A percentile compares a stretch with the other conserved stretches of the same genome.
These are phyloP conservation scores for Acanthis flammea DNA, from an alignment of 2,797 vertebrate genomes.

Conservation along the genomic window DNA sequence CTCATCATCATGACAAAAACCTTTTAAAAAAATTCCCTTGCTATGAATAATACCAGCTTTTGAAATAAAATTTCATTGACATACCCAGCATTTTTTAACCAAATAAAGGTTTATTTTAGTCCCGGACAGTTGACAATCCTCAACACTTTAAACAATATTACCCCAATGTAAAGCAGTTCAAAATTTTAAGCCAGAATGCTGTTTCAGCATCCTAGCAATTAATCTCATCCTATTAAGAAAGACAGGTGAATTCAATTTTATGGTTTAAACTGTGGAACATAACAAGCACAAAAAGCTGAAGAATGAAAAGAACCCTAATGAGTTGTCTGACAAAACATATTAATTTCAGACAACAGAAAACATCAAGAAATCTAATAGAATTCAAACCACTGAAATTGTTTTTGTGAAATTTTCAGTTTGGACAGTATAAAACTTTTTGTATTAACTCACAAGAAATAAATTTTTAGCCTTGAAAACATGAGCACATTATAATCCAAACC, in stretches of 20 bases:
- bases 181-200: background rate
- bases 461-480: background rate
- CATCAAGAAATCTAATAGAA: background rate
- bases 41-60: background rate
- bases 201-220: background rate
- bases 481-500: background rate
- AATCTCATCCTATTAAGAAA: background rate
- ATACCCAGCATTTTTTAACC: background rate
- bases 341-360: background rate
- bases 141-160: background rate
- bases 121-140: background rate
- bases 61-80: background rate
- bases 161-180: background rate
- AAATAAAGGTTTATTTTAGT: background rate
- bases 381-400: background rate
- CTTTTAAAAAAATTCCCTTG: background rate
- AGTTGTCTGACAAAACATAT: background rate
- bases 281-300: background rate
- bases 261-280: background rate
- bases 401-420: background rate
- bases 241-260: slow-evolving; percentile 1
- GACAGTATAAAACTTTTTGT: background rate
- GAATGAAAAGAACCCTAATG: background rate
- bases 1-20: background rate
- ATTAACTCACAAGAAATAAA: background rate